These are phyloP conservation scores for Tauraco hartlaubi DNA, from an alignment of 2,797 vertebrate species.

Conservation along the genomic window DNA sequence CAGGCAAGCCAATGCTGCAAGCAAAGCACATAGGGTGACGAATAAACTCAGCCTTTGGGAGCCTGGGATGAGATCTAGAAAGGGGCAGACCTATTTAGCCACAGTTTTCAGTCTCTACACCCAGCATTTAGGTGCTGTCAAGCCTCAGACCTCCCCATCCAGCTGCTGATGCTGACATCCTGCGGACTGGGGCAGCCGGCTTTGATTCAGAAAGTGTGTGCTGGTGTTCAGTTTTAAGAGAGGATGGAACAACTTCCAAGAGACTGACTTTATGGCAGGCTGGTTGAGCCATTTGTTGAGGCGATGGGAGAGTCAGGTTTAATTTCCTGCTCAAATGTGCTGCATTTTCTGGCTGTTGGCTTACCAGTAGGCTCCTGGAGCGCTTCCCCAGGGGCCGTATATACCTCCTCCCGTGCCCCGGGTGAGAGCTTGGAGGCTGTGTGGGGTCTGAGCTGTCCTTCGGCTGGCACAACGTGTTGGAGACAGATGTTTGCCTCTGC, in stretches of 20 bases:
- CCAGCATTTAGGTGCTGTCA: neutral
- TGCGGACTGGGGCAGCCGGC: neutral
- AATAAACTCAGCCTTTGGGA: constrained; percentile 53
- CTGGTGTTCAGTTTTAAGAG: neutral
- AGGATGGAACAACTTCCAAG: neutral
- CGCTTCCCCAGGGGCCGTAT: neutral
- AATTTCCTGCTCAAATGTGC: neutral
- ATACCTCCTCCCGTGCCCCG: neutral
- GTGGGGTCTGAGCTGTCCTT: constrained; percentile 1
- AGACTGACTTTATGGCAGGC: neutral
- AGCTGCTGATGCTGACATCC: neutral
- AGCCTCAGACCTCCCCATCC: neutral
- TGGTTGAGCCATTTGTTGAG: neutral
- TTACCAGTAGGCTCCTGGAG: neutral
- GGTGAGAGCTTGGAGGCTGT: neutral
- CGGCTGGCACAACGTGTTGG: accelerated
- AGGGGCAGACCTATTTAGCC: neutral
- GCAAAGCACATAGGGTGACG: constrained; percentile 39
- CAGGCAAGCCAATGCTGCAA: constrained; percentile 54
- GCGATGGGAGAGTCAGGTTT: neutral
- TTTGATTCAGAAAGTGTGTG: neutral
- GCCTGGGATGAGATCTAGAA: neutral
- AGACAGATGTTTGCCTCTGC: neutral
- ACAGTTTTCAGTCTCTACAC: neutral
- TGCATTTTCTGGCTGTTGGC: neutral